Percentiles rank a stretch among this genome's conserved stretches.
These are phyloP conservation scores for Agapostemon virescens DNA, from an alignment of 2,888 invertebrate species.

Conservation along the genomic window DNA sequence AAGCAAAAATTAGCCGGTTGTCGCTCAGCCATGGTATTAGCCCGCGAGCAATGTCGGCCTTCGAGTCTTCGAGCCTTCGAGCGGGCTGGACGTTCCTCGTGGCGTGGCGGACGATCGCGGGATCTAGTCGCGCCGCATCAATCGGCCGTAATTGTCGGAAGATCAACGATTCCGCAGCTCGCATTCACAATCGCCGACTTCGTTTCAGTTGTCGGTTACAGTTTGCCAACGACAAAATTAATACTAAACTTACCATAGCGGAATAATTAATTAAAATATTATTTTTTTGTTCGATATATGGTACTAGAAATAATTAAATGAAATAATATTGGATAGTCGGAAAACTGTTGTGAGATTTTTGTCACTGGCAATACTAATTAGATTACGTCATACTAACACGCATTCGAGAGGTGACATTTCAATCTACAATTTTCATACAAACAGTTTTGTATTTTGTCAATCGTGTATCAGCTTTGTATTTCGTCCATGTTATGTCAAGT, in stretches of 20 bases:
- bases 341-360: no score
- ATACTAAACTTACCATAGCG: no score
- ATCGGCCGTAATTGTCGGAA: conserved; percentile 36
- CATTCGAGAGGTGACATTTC: no score
- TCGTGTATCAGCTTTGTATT: no score
- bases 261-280: neutral
- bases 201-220: neutral
- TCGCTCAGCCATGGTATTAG: conserved; percentile 66
- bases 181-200: neutral
- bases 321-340: no score
- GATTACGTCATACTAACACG: no score
- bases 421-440: no score
- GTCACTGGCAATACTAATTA: no score
- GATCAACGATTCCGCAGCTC: conserved; percentile 38
- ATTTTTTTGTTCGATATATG: no score
- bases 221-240: neutral
- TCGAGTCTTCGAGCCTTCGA: conserved; percentile 59
- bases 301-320: no score
- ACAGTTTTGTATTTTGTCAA: no score
- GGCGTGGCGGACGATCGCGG: conserved; percentile 12
- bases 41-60: conserved; percentile 53
- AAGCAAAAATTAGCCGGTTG: conserved; percentile 70
- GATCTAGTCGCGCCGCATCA: conserved; percentile 22
- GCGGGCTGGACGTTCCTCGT: conserved; percentile 37
- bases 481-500: no score